A percentile compares a stretch with the other conserved stretches of the same genome.
phyloP scores from a whole-genome alignment of 2,113 vertebrate genomes.

The Microtus pennsylvanicus region DNA sequence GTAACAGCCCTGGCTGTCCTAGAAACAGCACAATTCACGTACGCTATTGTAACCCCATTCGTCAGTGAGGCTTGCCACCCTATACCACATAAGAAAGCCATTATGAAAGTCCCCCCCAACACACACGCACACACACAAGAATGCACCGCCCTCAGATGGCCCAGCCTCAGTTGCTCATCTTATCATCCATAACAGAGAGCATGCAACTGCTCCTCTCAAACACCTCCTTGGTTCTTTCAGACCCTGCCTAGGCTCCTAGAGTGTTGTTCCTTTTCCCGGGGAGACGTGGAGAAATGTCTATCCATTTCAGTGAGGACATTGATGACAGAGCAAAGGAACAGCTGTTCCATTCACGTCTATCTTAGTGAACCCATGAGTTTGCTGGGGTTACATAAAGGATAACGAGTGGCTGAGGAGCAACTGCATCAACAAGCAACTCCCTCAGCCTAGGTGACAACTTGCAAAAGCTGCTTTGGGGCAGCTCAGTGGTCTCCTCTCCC shows the following conservation, averaged over 20 bases:
- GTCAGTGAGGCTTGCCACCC: too few relatives aligned
- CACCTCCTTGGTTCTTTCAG: background rate
- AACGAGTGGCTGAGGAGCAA: background rate
- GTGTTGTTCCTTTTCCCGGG: too few relatives aligned
- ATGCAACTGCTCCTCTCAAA: background rate
- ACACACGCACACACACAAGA: too few relatives aligned
- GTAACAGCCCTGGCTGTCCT: too few relatives aligned
- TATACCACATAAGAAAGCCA: background rate
- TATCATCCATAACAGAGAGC: too few relatives aligned
- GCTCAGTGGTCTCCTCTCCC: background rate
- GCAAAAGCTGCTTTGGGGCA: background rate
- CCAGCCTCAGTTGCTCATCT: background rate
- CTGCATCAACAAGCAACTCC: background rate
- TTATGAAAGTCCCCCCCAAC: background rate
- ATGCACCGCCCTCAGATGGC: background rate
- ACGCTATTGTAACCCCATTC: too few relatives aligned
- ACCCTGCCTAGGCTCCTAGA: background rate
- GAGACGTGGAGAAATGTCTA: background rate
- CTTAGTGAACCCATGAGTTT: background rate
- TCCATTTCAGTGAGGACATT: background rate
- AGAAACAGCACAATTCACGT: too few relatives aligned
- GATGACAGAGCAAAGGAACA: background rate
- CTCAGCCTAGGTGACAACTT: background rate
- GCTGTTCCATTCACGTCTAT: background rate
- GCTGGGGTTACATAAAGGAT: background rate